These are phyloP conservation scores for Lottia gigantea DNA, from an alignment of 2,888 invertebrate species.

Conservation along the genomic window DNA sequence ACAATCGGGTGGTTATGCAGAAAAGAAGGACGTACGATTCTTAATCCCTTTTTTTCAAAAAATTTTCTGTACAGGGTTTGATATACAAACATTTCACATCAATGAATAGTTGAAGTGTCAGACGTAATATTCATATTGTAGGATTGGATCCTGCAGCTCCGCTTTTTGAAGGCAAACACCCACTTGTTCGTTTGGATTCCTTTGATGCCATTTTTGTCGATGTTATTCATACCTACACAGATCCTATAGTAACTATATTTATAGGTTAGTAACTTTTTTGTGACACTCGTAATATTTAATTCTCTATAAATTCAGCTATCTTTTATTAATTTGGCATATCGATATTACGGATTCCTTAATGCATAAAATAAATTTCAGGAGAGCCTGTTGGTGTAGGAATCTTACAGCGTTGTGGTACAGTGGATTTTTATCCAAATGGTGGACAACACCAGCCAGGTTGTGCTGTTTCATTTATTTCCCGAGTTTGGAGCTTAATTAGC, in stretches of 20 bases:
- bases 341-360: too few species aligned
- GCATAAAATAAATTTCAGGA: too few species aligned
- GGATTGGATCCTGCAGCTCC: conserved; percentile 90
- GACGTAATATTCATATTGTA: conserved; percentile 13
- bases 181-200: conserved; percentile 81
- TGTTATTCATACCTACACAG: conserved; percentile 86
- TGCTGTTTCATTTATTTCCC: conserved; percentile 28
- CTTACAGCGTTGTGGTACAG: conserved; percentile 58
- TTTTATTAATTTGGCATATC: too few species aligned
- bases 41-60: too few species aligned
- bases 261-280: too few species aligned
- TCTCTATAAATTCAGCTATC: too few species aligned
- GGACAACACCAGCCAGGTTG: conserved; percentile 68
- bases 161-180: conserved; percentile 86
- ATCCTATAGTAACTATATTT: conserved; percentile 17
- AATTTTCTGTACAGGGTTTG: too few species aligned
- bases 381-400: conserved; percentile 53
- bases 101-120: too few species aligned
- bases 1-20: too few species aligned
- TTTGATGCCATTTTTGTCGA: conserved; percentile 87
- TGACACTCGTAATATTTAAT: too few species aligned
- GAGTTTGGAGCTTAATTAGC: neutral
- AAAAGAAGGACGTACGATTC: too few species aligned
- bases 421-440: conserved; percentile 68
- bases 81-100: too few species aligned